Evolutionary conservation across 2,797 vertebrate species (phyloP).

Genomic region (Discoglossus pictus): DNA sequence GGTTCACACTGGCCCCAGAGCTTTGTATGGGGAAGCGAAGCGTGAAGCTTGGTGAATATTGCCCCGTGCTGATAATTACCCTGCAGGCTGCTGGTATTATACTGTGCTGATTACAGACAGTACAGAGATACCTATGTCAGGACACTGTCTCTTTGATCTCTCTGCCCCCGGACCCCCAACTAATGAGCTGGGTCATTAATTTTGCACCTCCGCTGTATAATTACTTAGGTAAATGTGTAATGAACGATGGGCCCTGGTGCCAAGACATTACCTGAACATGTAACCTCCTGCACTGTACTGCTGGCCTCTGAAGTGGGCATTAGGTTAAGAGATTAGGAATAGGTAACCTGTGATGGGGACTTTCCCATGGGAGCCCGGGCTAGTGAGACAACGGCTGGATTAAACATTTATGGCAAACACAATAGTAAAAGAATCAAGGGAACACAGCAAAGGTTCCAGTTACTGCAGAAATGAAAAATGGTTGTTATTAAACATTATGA

Average conservation of each 20-base stretch:
- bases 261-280: no score
- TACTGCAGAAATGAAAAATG: no score
- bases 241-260: constrained; percentile 4
- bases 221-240: constrained; percentile 34
- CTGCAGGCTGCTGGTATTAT: no score
- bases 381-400: constrained; percentile 1
- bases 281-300: no score
- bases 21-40: no score
- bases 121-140: not conserved
- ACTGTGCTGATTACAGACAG: not conserved
- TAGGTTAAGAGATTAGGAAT: not conserved
- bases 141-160: constrained; percentile 23
- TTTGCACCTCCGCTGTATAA: constrained; percentile 6
- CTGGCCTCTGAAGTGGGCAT: no score
- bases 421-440: constrained; percentile 27
- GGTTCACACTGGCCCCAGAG: no score
- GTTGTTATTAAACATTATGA: no score
- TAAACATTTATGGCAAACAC: constrained; percentile 13
- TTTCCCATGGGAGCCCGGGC: constrained; percentile 24
- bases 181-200: constrained; percentile 8
- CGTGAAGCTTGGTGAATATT: no score
- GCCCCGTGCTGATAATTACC: no score
- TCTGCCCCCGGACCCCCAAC: not conserved
- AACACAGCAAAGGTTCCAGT: no score
- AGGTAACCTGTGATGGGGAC: not conserved